Evolutionary conservation across 2,888 invertebrate genomes (phyloP).

Genomic region (Xestia rhomboidea): DNA sequence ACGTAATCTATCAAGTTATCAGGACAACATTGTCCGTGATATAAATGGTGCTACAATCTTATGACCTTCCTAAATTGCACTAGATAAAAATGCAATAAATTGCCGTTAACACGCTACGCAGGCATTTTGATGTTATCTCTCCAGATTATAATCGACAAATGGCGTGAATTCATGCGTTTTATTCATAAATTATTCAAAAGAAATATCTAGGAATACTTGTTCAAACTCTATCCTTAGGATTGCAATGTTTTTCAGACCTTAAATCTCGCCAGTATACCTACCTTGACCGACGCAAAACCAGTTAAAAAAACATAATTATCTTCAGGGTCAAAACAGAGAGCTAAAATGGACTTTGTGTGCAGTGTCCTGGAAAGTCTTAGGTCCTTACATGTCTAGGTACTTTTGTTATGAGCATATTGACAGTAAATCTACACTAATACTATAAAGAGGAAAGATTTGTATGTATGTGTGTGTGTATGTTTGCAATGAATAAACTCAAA

Average conservation of each 20-base stretch:
- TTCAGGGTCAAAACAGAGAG: background rate
- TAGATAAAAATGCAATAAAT: conserved; percentile 66
- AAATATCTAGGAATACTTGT: conserved; percentile 31
- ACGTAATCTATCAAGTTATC: conserved; percentile 42
- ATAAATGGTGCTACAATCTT: conserved; percentile 46
- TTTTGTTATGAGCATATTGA: background rate
- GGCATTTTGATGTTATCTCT: conserved; percentile 52
- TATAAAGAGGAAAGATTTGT: too few relatives aligned
- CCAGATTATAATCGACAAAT: conserved; percentile 50
- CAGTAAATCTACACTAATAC: too few relatives aligned
- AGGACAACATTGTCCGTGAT: conserved; percentile 39
- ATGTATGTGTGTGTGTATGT: too few relatives aligned
- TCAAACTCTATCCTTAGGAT: background rate
- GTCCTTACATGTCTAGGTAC: background rate
- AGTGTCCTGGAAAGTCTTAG: background rate
- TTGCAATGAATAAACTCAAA: too few relatives aligned
- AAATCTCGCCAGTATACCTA: background rate
- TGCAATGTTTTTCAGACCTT: background rate
- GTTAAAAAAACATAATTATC: background rate
- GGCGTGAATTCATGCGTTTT: conserved; percentile 44
- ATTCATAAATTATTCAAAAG: conserved; percentile 46
- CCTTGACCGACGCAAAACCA: background rate
- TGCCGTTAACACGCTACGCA: conserved; percentile 56
- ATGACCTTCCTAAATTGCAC: conserved; percentile 68
- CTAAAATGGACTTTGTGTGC: background rate